Percentiles rank a stretch among this genome's conserved stretches.
Evolutionary conservation across 92 coral and sea anemone species (phyloP).

Genomic region (Phenganax subtilis): DNA sequence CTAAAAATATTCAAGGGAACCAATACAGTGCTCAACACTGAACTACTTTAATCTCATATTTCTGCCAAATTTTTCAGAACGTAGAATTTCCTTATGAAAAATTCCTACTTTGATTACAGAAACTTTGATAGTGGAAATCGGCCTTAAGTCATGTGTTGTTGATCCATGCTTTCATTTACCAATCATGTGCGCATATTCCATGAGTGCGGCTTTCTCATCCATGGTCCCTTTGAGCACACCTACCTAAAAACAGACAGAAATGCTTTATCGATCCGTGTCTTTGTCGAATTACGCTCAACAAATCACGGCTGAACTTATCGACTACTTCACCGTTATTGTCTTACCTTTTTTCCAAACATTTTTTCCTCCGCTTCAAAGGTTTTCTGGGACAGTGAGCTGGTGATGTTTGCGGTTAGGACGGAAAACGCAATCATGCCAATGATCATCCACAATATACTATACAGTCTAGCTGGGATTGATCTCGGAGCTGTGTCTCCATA

Average conservation of each 20-base stretch:
- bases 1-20: too few relatives aligned
- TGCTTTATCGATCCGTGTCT: too few relatives aligned
- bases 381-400: constrained; percentile 84
- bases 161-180: neutral
- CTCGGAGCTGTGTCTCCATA: constrained; percentile 95
- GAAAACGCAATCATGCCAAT: constrained; percentile 95
- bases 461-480: constrained; percentile 84
- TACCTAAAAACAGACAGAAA: constrained; percentile 29
- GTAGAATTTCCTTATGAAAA: too few relatives aligned
- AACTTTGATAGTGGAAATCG: neutral
- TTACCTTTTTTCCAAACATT: constrained; percentile 73
- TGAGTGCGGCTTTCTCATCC: constrained; percentile 41
- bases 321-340: constrained; percentile 28
- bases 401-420: constrained; percentile 90
- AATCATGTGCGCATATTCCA: constrained; percentile 24
- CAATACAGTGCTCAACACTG: too few relatives aligned
- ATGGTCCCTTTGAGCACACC: constrained; percentile 47
- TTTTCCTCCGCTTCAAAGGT: constrained; percentile 68
- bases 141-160: neutral
- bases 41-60: too few relatives aligned
- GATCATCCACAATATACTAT: constrained; percentile 90
- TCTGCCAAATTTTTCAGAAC: too few relatives aligned
- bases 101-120: too few relatives aligned
- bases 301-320: neutral
- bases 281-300: too few relatives aligned